phyloP scores from a whole-genome alignment of 23 tunicate genomes.

The Clavelina lepadiformis region DNA sequence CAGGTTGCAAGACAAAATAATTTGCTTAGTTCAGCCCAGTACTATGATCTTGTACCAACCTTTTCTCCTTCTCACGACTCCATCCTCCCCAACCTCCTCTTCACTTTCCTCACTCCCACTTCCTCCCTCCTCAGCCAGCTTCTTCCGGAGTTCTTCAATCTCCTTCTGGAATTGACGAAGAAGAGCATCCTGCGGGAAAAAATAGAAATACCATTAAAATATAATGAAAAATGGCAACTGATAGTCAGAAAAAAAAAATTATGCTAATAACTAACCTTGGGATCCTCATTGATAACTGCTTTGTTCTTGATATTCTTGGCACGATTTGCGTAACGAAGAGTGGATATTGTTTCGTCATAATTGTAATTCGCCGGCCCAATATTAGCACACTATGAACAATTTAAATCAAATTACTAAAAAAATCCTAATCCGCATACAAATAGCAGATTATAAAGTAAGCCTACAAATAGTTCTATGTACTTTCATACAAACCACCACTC shows the following conservation, averaged over 20 bases:
- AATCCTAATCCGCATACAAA: too few relatives aligned
- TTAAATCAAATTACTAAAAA: too few relatives aligned
- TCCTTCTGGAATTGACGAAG: conserved; percentile 93
- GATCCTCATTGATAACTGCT: conserved; percentile 97
- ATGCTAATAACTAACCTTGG: conserved; percentile 38
- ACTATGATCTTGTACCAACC: conserved; percentile 1
- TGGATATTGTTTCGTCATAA: conserved; percentile 96
- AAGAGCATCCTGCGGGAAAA: conserved; percentile 62
- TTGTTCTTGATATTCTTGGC: conserved; percentile 97
- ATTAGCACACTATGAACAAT: conserved; percentile 72
- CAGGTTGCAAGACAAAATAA: too few relatives aligned
- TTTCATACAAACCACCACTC: too few relatives aligned
- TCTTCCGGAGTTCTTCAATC: conserved; percentile 77
- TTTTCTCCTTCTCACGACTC: conserved; percentile 54
- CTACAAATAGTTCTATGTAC: too few relatives aligned
- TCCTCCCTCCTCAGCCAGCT: conserved; percentile 57
- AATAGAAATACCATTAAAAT: not conserved
- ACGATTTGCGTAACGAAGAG: conserved; percentile 94
- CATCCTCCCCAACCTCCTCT: conserved; percentile 66
- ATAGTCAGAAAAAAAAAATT: not conserved
- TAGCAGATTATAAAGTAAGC: too few relatives aligned
- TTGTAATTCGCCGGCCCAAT: conserved; percentile 97
- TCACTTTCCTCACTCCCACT: conserved; percentile 38
- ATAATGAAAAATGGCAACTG: not conserved
- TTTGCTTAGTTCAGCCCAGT: too few relatives aligned